Evolutionary conservation across 2,113 vertebrate species (phyloP).

Genomic region (Columba janthina): DNA sequence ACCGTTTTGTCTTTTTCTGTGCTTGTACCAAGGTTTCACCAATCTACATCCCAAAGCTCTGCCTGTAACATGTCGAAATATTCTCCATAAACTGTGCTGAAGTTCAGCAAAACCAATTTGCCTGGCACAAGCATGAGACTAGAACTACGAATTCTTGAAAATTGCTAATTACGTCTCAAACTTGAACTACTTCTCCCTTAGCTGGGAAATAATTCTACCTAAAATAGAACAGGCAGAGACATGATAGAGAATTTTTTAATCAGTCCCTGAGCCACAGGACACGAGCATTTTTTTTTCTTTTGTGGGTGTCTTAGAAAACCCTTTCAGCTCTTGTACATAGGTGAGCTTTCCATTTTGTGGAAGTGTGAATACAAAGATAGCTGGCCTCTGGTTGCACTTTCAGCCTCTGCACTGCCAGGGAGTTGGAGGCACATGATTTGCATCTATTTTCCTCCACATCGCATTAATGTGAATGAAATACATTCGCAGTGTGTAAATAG

Average conservation of each 20-base stretch:
- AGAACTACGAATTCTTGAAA: slow-evolving; percentile 58
- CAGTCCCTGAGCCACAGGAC: background rate
- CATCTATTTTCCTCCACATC: background rate
- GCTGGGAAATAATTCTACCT: slow-evolving; percentile 61
- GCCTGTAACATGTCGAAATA: slow-evolving; percentile 12
- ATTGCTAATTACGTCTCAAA: slow-evolving; percentile 67
- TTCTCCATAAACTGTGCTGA: background rate
- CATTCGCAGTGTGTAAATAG: slow-evolving; percentile 10
- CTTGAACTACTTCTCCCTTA: slow-evolving; percentile 48
- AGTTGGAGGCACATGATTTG: background rate
- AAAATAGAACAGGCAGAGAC: slow-evolving; percentile 2
- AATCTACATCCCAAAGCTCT: slow-evolving; percentile 20
- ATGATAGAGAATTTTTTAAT: background rate
- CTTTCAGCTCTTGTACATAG: background rate
- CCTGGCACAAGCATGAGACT: slow-evolving; percentile 29
- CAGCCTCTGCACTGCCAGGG: background rate
- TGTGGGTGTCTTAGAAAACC: background rate
- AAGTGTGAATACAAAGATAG: background rate
- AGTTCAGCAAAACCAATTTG: slow-evolving; percentile 57
- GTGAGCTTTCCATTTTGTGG: background rate
- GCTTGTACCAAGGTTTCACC: background rate
- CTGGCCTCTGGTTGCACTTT: background rate
- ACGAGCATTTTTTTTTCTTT: background rate
- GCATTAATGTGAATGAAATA: slow-evolving; percentile 29
- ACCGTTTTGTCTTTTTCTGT: background rate